Percentiles rank a stretch among this genome's conserved stretches.
These are phyloP conservation scores for Hoplodrina blanda DNA, from an alignment of 2,888 invertebrate genomes.

Conservation along the genomic window DNA sequence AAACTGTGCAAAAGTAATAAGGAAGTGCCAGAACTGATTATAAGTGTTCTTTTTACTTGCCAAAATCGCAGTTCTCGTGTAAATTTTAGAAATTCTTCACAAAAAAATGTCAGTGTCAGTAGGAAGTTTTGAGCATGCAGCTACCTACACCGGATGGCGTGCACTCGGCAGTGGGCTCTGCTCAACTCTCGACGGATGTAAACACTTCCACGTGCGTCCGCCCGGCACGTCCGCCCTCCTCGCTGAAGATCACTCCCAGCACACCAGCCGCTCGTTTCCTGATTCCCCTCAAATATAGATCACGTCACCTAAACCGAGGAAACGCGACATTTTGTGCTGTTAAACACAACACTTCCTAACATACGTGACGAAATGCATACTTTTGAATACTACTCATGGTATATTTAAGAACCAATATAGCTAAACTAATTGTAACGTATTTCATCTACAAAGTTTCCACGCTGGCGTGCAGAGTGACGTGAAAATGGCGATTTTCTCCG, in stretches of 20 bases:
- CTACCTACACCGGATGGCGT: constrained; percentile 70
- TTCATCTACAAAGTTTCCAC: constrained; percentile 75
- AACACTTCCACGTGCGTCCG: constrained; percentile 87
- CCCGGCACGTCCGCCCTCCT: constrained; percentile 66
- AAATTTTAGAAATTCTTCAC: constrained; percentile 1
- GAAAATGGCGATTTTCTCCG: constrained; percentile 88
- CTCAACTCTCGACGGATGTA: constrained; percentile 78
- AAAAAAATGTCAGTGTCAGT: constrained; percentile 17
- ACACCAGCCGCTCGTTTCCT: constrained; percentile 62
- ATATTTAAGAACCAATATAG: constrained; percentile 11
- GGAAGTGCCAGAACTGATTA: constrained; percentile 52
- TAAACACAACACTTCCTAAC: constrained; percentile 5
- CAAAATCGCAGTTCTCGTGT: constrained; percentile 19
- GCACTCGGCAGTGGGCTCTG: constrained; percentile 67
- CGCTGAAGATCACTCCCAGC: constrained; percentile 69
- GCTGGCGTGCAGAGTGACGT: constrained; percentile 80
- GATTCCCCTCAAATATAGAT: constrained; percentile 58
- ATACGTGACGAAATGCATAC: constrained; percentile 13
- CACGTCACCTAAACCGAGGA: constrained; percentile 35
- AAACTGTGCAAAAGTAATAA: constrained; percentile 51
- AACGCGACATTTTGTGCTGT: constrained; percentile 22
- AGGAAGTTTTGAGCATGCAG: constrained; percentile 61
- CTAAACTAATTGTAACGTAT: constrained; percentile 51
- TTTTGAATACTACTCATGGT: constrained; percentile 5
- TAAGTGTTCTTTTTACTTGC: constrained; percentile 39